Conservation (phyloP, 2,888 invertebrate genomes). For the Cheilosia soror region DNA sequence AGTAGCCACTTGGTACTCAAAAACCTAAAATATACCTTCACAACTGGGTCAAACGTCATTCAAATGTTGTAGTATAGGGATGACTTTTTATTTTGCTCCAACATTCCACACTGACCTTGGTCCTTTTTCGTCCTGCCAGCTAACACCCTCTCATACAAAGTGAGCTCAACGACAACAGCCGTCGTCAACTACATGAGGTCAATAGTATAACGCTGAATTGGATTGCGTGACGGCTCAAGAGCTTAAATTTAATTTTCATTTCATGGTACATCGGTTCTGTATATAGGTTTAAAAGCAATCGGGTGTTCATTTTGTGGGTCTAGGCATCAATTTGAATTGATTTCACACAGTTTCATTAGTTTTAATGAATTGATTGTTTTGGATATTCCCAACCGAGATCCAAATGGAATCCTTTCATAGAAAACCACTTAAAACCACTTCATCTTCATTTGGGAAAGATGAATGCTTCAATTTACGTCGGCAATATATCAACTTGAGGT, state of each 20-base stretch:
- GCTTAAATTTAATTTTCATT: conserved; percentile 27
- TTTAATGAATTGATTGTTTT: conserved; percentile 35
- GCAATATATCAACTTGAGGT: conserved; percentile 11
- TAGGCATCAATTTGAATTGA: conserved; percentile 12
- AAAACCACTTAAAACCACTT: conserved; percentile 6
- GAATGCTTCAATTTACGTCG: background rate
- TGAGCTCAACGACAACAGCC: conserved; percentile 14
- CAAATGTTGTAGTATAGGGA: conserved; percentile 12
- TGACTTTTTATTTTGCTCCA: conserved; percentile 5
- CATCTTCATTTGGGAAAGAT: background rate
- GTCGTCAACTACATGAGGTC: conserved; percentile 12
- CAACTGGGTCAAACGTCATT: conserved; percentile 41
- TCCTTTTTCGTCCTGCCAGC: conserved; percentile 3
- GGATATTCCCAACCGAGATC: conserved; percentile 5
- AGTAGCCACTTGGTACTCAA: conserved; percentile 5
- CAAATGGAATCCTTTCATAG: conserved; percentile 11
- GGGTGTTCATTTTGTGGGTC: background rate
- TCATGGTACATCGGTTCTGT: background rate
- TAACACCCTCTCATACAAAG: background rate
- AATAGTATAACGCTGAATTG: conserved; percentile 33
- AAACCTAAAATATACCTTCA: conserved; percentile 3
- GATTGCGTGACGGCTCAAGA: conserved; percentile 31
- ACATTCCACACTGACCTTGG: conserved; percentile 25
- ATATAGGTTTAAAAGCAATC: background rate
- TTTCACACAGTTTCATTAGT: conserved; percentile 4